Evolutionary conservation across 2,113 vertebrate species (phyloP).

Genomic region (Malurus alboscapulatus): DNA sequence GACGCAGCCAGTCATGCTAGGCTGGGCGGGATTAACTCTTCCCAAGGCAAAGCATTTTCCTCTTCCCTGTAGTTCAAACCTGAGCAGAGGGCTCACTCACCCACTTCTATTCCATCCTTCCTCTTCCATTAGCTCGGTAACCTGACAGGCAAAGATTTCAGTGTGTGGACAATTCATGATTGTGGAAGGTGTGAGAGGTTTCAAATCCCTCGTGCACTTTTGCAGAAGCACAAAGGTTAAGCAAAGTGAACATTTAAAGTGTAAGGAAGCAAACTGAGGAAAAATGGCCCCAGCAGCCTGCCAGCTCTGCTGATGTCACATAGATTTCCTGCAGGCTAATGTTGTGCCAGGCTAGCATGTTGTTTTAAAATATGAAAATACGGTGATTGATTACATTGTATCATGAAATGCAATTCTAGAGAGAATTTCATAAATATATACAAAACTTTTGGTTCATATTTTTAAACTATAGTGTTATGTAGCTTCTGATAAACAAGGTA

Average conservation of each 20-base stretch:
- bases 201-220: neutral
- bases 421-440: neutral
- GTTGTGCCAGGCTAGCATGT: neutral
- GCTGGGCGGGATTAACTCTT: neutral
- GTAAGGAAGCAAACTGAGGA: neutral
- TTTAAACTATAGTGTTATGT: neutral
- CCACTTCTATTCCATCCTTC: neutral
- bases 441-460: neutral
- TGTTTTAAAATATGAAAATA: neutral
- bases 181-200: neutral
- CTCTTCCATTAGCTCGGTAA: neutral
- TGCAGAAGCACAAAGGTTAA: neutral
- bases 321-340: neutral
- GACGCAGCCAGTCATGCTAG: neutral
- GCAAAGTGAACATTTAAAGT: neutral
- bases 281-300: neutral
- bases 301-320: neutral
- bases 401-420: neutral
- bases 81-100: neutral
- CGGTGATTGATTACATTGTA: neutral
- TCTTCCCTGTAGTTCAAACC: neutral
- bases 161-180: fast-evolving
- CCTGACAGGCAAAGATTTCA: neutral
- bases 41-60: neutral
- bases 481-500: neutral